Evolutionary conservation across 2,797 vertebrate genomes (phyloP), one percentile per base, ranked within the genome.

Genomic region (Ctenochaetus hawaiiensis): DNA sequence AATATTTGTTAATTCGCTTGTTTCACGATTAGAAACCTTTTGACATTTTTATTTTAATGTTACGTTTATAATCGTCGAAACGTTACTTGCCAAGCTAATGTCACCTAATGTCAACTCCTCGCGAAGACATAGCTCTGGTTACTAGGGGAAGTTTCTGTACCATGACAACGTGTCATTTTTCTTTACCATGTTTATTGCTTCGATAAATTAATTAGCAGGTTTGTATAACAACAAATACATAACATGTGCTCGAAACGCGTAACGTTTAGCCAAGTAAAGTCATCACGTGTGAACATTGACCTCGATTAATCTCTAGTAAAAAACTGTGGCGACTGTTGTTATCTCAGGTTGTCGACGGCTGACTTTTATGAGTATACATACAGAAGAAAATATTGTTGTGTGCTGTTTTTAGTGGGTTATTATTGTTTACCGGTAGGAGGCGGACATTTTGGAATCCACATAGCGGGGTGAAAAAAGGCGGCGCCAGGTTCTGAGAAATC

Each of bases 401-500:
- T 14, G 0, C 5, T 43, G 5, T 10, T 37, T 18, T 44, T 49
- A 0, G 17, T 7, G 1, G 6, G 8, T n/a, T 56, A 1, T 53
- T 59, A 5, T 57, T 67, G 48, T 66, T 72, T 41, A 6, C 17
- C 18, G n/a, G 45, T 9, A 17, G 17, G 43, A 43, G 72, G 76
- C 75, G 52, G 82, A 84, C 78, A 89, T 89, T 80, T 84, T 90
- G 81, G 83, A 30, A 77, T 66, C 9, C 0, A 5, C 4, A 12
- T 41, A 72, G 30, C 11, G 30, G 62, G 73, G 8, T 22, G 72
- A 20, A 47, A 84, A 69, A 63, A 91, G 92, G 92, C 89, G 90
- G 83, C 17, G 83, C 89, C 84, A 57, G 62, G 41, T 91, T 89
- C 83, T 68, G 70, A 26, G 87, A 78, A 85, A 81, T 87, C 89